phyloP scores from a whole-genome alignment of 2,888 invertebrate species.

The Fragum whitleyi region DNA sequence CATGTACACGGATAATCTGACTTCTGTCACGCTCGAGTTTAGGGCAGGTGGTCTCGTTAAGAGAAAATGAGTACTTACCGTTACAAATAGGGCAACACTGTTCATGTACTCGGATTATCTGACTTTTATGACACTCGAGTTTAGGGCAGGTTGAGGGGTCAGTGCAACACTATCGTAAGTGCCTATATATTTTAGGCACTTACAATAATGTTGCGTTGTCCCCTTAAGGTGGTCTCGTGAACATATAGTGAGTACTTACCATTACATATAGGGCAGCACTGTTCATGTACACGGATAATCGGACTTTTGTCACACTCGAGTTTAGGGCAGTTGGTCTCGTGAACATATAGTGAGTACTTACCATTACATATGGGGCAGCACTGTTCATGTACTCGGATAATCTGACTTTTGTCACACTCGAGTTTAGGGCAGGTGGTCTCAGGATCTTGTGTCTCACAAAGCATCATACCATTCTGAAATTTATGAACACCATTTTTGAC shows the following conservation, averaged over 20 bases:
- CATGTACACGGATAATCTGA: constrained; percentile 92
- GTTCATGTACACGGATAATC: constrained; percentile 93
- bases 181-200: too few species aligned
- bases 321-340: constrained; percentile 89
- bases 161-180: too few species aligned
- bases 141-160: too few species aligned
- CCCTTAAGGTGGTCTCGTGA: constrained; percentile 86
- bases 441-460: constrained; percentile 91
- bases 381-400: constrained; percentile 93
- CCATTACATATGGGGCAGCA: constrained; percentile 97
- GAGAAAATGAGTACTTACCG: too few species aligned
- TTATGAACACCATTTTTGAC: not conserved
- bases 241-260: too few species aligned
- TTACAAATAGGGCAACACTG: constrained; percentile 96
- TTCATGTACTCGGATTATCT: constrained; percentile 93
- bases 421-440: constrained; percentile 91
- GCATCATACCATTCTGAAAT: constrained; percentile 91
- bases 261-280: constrained; percentile 96
- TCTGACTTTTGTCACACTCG: constrained; percentile 91
- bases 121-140: constrained; percentile 90
- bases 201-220: too few species aligned
- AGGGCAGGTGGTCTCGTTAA: constrained; percentile 92
- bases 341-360: too few species aligned
- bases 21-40: constrained; percentile 91
- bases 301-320: constrained; percentile 91